Evolutionary conservation across 92 coral and sea anemone genomes (phyloP), one percentile per base, ranked within the genome.

Genomic region (Micromussa lordhowensis): DNA sequence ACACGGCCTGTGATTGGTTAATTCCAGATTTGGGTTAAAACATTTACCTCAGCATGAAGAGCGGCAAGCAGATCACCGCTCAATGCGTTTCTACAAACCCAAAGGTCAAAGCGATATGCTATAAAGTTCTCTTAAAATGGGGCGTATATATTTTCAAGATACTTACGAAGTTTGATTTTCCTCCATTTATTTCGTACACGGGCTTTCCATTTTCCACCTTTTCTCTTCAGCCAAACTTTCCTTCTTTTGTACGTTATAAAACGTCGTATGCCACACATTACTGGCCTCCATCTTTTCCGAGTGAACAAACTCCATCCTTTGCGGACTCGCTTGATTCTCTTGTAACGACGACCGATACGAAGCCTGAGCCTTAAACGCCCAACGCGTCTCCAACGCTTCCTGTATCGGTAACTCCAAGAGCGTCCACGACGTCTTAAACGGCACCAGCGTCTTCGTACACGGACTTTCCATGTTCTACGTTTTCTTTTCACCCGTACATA

Each of bases 331-430:
- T 21, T 83, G 57, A 83, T 83, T 57, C 19, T 31, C 78, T 64
- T 71, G 3, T 14, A 57, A 7, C 29, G 71, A 4, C 80, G 14
- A 7, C 35, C 10, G 79, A 83, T n/a, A 8, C 3, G 14, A 68
- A 82, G 48, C 85, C 77, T 82, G 28, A 83, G 24, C 70, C 79
- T 83, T 4, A 83, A 83, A 24, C 87, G 22, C 4, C 79, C 44
- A 44, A 83, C 54, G 9, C 68, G 87, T 57, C 32, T 83, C 80
- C n/a, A 49, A 16, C 87, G 66, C 29, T 18, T 7, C 5, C 24
- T 22, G 28, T 22, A 61, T 61, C 68, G 68, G 68, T 21, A 61
- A 22, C 68, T 61, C 68, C 68, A 61, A 61, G 22, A 21, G 5
- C 68, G 68, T 61, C 68, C 68, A 17, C 26, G 28, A 19, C 68